Base-by-base conservation (phyloP, 2,888 invertebrate species). In the Unio delphinus region DNA sequence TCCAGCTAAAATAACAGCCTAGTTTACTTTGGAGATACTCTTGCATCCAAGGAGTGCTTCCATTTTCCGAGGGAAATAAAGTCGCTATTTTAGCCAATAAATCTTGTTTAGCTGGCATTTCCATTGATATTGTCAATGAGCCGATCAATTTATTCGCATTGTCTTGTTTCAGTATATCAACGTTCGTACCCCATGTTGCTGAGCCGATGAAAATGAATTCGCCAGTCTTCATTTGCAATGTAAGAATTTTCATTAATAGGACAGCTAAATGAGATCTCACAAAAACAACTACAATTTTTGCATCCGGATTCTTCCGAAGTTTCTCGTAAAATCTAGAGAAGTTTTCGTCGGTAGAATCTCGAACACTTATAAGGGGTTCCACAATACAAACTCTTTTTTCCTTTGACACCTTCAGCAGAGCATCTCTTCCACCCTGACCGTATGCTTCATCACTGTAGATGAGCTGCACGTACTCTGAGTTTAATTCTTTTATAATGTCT, bases 121-220 rank as follows among this genome's bases (percentile, higher is more conserved):
- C 61, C 17, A 73, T 26, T 4, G 70, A 58, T 17, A 70, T 17
- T 17, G 68, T 20, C 4, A 73, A 34, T 18, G 67, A 54, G 20
- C 70, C 73, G 11, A 58, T 66, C 7, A 69, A 60, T 55, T 69
- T 66, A 6, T 54, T 56, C 26, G 57, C 58, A 55, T 45, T 11
- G 11, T 3, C 15, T 45, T 45, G 34, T 18, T 18, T 4, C 26
- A 67, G 45, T 15, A 65, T 56, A 7, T 60, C 61, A 6, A 26
- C 23, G 23, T 60, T 62, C 23, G 54, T 65, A 45, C 73, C 70
- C 68, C 66, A 70, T 34, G 70, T 67, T 58, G 70, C 73, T 1
- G 73, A 73, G 20, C 70, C 73, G 45, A 73, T 73, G 11, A 70
- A 70, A 18, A 73, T 20, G 26, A 70, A 73, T 34, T 70, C 65